Conservation (phyloP, 1,140 invertebrate genomes). For the Hyposmocoma kahamanoa region DNA sequence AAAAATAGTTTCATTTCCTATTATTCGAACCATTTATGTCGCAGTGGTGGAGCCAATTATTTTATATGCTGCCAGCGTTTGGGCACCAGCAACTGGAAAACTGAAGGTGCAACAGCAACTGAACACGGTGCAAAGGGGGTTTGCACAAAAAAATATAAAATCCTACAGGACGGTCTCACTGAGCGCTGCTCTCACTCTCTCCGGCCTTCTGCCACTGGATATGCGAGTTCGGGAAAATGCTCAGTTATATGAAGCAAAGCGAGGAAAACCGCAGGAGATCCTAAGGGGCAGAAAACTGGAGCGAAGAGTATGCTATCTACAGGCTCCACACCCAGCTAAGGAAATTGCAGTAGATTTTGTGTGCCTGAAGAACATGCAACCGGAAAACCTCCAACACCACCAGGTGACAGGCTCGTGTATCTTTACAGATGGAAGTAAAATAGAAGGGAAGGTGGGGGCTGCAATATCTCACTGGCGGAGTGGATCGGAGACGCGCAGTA, state of each 20-base stretch:
- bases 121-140: not conserved
- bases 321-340: not conserved
- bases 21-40: not conserved
- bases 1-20: too few relatives aligned
- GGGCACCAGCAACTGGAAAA: not conserved
- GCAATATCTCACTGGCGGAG: not conserved
- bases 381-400: not conserved
- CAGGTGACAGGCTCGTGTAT: not conserved
- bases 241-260: slow-evolving; percentile 1
- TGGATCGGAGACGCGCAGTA: not conserved
- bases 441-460: slow-evolving; percentile 1
- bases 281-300: not conserved
- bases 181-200: not conserved
- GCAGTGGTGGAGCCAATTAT: not conserved
- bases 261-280: not conserved
- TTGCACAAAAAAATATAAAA: not conserved
- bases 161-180: not conserved
- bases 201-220: not conserved
- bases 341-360: not conserved
- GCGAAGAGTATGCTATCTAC: not conserved
- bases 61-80: not conserved
- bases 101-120: not conserved
- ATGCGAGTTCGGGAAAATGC: not conserved
- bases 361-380: not conserved
- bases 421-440: slow-evolving; percentile 5